These are phyloP conservation scores for Acrocyrtus sp. DNA, from an alignment of 2,888 invertebrate species.

Conservation along the genomic window DNA sequence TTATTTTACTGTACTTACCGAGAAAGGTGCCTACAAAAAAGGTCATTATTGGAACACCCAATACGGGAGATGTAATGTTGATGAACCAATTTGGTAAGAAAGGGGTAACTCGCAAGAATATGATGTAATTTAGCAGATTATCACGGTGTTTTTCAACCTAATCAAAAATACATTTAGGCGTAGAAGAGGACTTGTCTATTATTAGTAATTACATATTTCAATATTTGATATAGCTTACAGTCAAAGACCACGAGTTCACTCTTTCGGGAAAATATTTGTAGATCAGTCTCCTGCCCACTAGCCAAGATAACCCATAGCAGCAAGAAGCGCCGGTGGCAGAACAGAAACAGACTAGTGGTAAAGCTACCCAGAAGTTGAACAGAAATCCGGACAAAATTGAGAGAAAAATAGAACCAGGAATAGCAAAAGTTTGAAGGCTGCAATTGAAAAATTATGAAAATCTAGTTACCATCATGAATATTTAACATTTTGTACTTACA, in stretches of 20 bases:
- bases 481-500: conserved; percentile 4
- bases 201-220: not conserved
- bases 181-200: not conserved
- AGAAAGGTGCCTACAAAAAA: conserved; percentile 97
- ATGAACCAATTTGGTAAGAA: conserved; percentile 99
- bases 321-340: conserved; percentile 95
- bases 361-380: conserved; percentile 91
- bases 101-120: conserved; percentile 97
- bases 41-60: conserved; percentile 91
- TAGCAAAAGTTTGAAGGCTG: conserved; percentile 98
- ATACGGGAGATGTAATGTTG: conserved; percentile 94
- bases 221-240: conserved; percentile 71
- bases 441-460: conserved; percentile 12
- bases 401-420: conserved; percentile 97
- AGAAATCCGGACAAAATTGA: conserved; percentile 97
- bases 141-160: conserved; percentile 80
- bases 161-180: conserved; percentile 29
- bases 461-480: not conserved
- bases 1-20: conserved; percentile 75
- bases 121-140: conserved; percentile 93
- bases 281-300: conserved; percentile 87
- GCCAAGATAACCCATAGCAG: conserved; percentile 92
- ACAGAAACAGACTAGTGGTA: conserved; percentile 89
- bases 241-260: conserved; percentile 84
- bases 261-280: conserved; percentile 88